Evolutionary conservation across 2,797 vertebrate genomes (phyloP).

Genomic region (Limosa lapponica): DNA sequence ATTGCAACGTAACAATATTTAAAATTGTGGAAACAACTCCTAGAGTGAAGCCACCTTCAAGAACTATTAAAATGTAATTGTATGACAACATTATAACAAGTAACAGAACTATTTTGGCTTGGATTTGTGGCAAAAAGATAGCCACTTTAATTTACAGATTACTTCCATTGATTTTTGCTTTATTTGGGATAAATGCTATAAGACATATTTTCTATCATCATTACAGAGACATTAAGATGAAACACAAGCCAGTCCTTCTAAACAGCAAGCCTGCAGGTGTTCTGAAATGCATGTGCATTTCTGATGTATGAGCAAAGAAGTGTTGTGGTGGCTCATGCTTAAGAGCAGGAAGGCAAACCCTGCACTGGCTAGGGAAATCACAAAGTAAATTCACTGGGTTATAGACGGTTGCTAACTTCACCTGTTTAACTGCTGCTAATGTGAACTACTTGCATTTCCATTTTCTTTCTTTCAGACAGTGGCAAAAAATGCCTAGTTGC

Average conservation of each 20-base stretch:
- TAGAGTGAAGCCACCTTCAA: background rate
- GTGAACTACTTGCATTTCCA: background rate
- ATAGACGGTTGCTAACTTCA: background rate
- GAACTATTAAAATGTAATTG: background rate
- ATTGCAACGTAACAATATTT: background rate
- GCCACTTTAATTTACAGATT: background rate
- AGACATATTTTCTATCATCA: background rate
- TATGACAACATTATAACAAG: background rate
- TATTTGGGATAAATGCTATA: background rate
- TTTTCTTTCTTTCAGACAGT: background rate
- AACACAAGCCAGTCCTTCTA: background rate
- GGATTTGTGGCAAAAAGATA: background rate
- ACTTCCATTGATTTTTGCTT: background rate
- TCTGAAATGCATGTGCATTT: background rate
- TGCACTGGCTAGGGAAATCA: background rate
- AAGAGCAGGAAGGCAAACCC: background rate
- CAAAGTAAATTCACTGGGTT: background rate
- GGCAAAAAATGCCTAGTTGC: background rate
- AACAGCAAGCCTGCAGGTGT: background rate
- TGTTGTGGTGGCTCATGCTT: background rate
- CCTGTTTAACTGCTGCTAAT: background rate
- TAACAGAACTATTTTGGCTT: background rate
- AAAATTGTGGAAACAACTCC: background rate
- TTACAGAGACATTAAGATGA: background rate
- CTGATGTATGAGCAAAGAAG: background rate